Base-by-base conservation (phyloP, 1,140 invertebrate genomes). In the Papilio dardanus region DNA sequence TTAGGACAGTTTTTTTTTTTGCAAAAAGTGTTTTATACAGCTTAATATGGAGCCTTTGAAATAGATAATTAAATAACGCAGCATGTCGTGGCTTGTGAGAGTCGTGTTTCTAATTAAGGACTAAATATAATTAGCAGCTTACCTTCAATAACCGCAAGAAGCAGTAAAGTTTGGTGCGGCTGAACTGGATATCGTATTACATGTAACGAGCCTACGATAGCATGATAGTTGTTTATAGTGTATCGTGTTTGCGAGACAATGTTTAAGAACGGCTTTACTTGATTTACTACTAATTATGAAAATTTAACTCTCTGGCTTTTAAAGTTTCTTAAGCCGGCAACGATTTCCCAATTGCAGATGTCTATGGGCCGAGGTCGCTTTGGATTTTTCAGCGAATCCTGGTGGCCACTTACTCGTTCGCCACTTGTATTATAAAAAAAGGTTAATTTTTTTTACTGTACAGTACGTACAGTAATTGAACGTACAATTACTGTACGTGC, bases 61-160 rank as follows among this genome's bases (percentile, higher is more conserved):
- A 46, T 19, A n/a, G 16, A 54, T 24, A 54, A 54, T 24, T 21
- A 54, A 54, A 54, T 46, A 2, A 46, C 10, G 24, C 6, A 62
- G 24, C 30, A 28, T 12, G 3, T 28, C 24, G 24, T 21, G n/a
- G 54, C 21, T 62, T 12, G 24, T 28, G 24, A 62, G 24, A 62
- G 54, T 62, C 54, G 54, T 62, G 24, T 62, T 62, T 62, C 54
- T 62, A 28, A 62, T 62, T 62, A 62, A 62, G 54, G 54, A 62
- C 54, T 30, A 62, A 30, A 62, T 62, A 62, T 62, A 62, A 62
- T 62, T 62, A 62, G 24, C 54, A 62, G 54, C 54, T 62, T 30
- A 62, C 54, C 54, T 62, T 62, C 54, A 62, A 28, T 28, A 62
- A 28, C 24, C 54, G 54, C 54, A 62, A 24, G 54, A 62, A 62